Base-by-base conservation (phyloP, 1,140 invertebrate genomes). In the Lucilia cuprina region DNA sequence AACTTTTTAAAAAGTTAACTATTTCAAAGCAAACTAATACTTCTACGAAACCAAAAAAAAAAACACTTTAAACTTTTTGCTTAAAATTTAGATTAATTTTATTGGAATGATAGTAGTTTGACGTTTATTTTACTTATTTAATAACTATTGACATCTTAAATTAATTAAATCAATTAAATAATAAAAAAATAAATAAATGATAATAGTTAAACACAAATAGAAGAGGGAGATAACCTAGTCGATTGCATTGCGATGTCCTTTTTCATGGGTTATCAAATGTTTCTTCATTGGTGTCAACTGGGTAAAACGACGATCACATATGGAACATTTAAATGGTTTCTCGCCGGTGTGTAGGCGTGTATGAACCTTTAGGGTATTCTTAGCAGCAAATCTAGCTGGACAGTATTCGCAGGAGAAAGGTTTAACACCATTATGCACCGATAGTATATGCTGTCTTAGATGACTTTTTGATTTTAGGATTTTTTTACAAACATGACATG, bases 231-330 rank as follows among this genome's bases (percentile, higher is more conserved):
- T 8, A 41, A 41, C 35, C 35, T 41, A 41, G 8, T 41, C 35
- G 8, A 41, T 41, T 41, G 60, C 60, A 65, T 65, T 65, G 17
- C 60, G 60, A 19, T 19, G 75, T 47, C 19, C 75, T 21, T 35
- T 78, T 35, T 78, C 75, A 12, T 78, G 75, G 2, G 30, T 78
- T 34, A 21, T 12, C 8, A 35, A 2, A n/a, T 78, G 75, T 47
- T 78, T 78, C 25, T 78, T 78, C 75, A 78, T 78, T 1, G 75
- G 75, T 14, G 75, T 78, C 30, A 78, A 78, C 19, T 78, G 75
- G 4, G 9, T 78, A 78, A 78, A 78, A n/a, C 75, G 75, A n/a
- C 75, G 75, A 78, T 47, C 75, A 47, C 75, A 78, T 17, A 78
- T n/a, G 30, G 30, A 2, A 47, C 75, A 78, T 34, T 35, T 47